Percentiles rank a stretch among this genome's conserved stretches.
Conservation (phyloP, 2,888 invertebrate species). For the Aphidoletes aphidimyza region DNA sequence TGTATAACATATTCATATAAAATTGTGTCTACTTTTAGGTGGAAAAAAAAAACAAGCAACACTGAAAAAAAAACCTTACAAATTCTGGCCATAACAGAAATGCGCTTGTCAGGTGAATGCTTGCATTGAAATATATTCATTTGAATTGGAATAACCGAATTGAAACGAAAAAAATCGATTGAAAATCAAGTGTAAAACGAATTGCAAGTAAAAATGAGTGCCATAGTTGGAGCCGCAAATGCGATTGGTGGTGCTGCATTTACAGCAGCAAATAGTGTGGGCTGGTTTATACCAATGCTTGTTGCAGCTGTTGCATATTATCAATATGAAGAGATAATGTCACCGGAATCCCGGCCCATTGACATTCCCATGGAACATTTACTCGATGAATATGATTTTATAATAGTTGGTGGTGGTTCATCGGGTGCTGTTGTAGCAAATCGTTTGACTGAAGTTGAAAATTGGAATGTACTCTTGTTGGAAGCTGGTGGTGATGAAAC, state of each 20-base stretch:
- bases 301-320: slow-evolving; percentile 88
- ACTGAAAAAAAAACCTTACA: neutral
- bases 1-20: neutral
- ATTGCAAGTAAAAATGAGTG: too few species aligned
- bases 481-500: slow-evolving; percentile 93
- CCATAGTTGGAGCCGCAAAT: slow-evolving; percentile 73
- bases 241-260: slow-evolving; percentile 74
- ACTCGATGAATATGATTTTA: slow-evolving; percentile 81
- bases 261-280: slow-evolving; percentile 75
- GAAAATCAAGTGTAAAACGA: too few species aligned
- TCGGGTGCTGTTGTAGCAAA: slow-evolving; percentile 89
- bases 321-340: slow-evolving; percentile 85
- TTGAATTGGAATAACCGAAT: slow-evolving; percentile 22
- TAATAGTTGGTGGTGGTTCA: slow-evolving; percentile 87
- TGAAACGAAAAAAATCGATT: neutral
- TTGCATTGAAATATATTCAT: neutral
- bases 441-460: slow-evolving; percentile 79
- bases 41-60: neutral
- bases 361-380: slow-evolving; percentile 75
- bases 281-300: slow-evolving; percentile 85
- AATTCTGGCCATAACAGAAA: slow-evolving; percentile 9
- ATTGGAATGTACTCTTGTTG: slow-evolving; percentile 82
- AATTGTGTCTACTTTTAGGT: slow-evolving; percentile 2
- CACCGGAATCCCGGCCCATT: slow-evolving; percentile 83
- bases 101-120: neutral